phyloP scores from a whole-genome alignment of 2,888 invertebrate genomes.

The Agrochola litura region DNA sequence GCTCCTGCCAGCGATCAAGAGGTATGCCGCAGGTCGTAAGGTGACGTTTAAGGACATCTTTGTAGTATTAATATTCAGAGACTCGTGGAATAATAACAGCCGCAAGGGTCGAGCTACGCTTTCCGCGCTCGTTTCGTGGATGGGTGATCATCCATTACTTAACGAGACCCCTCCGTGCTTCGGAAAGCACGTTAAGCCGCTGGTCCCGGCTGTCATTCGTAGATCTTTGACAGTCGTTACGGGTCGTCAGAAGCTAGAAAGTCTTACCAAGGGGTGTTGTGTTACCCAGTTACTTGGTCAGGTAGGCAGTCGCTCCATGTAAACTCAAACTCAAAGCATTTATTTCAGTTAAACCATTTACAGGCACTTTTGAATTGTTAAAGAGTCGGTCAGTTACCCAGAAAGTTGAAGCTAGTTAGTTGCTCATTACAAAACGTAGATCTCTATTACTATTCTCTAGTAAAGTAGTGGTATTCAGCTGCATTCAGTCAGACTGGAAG shows the following conservation, averaged over 20 bases:
- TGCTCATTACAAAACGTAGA: no score
- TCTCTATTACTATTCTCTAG: no score
- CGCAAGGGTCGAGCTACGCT: neutral
- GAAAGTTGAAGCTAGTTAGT: no score
- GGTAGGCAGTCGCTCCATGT: neutral
- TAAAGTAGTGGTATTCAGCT: neutral
- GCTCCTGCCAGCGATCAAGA: no score
- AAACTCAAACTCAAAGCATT: neutral
- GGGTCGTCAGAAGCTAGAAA: neutral
- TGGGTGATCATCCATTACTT: neutral
- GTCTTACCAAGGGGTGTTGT: neutral
- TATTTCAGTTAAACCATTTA: no score
- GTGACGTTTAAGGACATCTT: no score
- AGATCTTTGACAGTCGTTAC: neutral
- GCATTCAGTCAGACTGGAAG: neutral
- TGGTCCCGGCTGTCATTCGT: neutral
- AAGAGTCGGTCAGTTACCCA: no score
- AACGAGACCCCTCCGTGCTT: neutral
- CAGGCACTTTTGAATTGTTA: no score
- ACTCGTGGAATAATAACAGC: neutral
- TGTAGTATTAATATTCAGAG: neutral
- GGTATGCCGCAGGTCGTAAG: no score
- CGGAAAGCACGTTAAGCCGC: neutral
- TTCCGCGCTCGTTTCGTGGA: neutral
- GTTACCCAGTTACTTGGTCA: neutral